phyloP scores from a whole-genome alignment of 2,797 vertebrate genomes.

The Alectoris magna region DNA sequence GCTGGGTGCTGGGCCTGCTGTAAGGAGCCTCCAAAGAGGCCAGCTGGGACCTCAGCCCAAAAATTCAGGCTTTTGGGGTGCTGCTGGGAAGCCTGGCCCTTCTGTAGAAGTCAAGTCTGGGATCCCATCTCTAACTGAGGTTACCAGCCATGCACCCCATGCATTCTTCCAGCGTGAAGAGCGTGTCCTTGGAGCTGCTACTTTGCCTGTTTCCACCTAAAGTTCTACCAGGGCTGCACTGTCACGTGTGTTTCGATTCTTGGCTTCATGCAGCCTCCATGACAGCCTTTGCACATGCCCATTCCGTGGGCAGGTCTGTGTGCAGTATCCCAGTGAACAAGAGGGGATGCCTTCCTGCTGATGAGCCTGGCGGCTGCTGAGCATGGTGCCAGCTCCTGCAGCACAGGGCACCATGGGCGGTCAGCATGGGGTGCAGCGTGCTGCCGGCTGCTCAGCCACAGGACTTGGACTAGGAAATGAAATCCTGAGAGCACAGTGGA shows the following conservation, averaged over 20 bases:
- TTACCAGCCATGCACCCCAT: neutral
- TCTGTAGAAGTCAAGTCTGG: neutral
- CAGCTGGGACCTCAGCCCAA: neutral
- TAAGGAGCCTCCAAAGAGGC: constrained; percentile 8
- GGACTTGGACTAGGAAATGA: neutral
- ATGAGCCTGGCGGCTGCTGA: too few species aligned
- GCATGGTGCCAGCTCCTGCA: neutral
- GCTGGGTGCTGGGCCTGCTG: neutral
- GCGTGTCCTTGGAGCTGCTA: neutral
- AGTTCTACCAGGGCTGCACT: neutral
- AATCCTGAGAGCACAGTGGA: neutral
- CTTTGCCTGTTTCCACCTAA: neutral
- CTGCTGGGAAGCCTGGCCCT: neutral
- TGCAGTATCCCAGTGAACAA: neutral
- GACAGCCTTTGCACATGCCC: neutral
- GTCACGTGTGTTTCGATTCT: neutral
- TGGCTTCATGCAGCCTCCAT: neutral
- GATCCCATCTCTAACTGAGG: neutral
- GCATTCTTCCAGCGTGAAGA: neutral
- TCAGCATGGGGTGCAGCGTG: neutral
- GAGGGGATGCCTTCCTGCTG: neutral
- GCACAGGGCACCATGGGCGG: neutral
- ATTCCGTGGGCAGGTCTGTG: neutral
- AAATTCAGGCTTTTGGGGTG: neutral
- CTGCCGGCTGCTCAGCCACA: neutral